Percentiles rank a stretch among this genome's conserved stretches.
Evolutionary conservation across 2,888 invertebrate species (phyloP).

Genomic region (Hipparchia sbordonii): DNA sequence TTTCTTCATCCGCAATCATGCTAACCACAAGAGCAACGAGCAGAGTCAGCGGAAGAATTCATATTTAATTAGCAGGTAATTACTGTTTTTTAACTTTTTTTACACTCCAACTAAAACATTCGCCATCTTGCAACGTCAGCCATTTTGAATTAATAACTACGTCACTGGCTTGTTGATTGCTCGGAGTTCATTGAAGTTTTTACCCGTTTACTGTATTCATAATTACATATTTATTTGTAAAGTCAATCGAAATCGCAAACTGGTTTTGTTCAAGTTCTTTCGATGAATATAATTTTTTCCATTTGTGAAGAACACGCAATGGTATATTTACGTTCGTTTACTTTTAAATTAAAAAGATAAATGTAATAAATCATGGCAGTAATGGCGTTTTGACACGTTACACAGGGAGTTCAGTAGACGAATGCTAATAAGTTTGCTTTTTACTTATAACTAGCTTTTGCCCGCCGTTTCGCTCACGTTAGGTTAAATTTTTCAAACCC

Average conservation of each 20-base stretch:
- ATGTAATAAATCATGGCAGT: conserved; percentile 7
- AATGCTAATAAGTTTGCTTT: background rate
- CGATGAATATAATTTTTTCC: background rate
- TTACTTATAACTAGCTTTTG: no score
- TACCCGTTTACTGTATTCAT: background rate
- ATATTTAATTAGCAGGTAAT: background rate
- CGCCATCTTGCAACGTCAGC: background rate
- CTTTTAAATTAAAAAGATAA: conserved; percentile 24
- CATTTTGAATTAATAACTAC: conserved; percentile 9
- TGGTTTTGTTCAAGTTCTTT: background rate
- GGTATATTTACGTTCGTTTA: conserved; percentile 9
- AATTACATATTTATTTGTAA: no score
- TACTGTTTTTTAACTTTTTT: background rate
- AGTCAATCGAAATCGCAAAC: background rate
- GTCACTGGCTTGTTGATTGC: background rate
- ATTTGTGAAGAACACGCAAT: conserved; percentile 3
- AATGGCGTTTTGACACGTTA: conserved; percentile 12
- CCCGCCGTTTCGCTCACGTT: no score
- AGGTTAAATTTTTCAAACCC: no score
- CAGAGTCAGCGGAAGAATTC: no score
- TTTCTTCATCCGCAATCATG: no score
- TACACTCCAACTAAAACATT: background rate
- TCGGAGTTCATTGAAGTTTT: background rate
- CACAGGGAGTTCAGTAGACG: background rate
- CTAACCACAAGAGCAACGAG: no score